These are phyloP conservation scores for Onychostruthus taczanowskii DNA, from an alignment of 2,113 vertebrate species.

Conservation along the genomic window DNA sequence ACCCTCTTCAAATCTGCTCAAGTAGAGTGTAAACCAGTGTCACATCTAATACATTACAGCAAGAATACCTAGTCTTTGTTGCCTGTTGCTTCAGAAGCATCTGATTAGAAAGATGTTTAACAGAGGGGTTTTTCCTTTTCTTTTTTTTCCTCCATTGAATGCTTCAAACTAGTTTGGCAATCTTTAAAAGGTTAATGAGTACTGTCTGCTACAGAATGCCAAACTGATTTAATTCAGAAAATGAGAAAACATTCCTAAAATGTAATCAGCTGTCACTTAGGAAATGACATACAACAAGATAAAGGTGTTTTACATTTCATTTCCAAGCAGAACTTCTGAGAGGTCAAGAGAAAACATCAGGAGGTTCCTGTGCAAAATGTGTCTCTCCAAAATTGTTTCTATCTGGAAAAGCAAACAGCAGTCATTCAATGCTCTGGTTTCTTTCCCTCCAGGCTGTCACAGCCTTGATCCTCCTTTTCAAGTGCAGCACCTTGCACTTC, in stretches of 20 bases:
- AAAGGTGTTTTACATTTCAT: slow-evolving; percentile 5
- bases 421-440: not conserved
- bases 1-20: not conserved
- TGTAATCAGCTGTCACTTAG: slow-evolving; percentile 37
- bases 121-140: not conserved
- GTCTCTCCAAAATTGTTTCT: not conserved
- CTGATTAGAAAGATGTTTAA: not conserved
- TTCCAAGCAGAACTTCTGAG: slow-evolving; percentile 1
- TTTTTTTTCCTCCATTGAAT: not conserved
- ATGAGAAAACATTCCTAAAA: slow-evolving; percentile 50
- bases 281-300: slow-evolving; percentile 13
- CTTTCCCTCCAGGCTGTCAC: not conserved
- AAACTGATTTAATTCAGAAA: slow-evolving; percentile 55
- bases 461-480: not conserved
- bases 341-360: not conserved
- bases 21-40: not conserved
- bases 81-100: slow-evolving; percentile 2
- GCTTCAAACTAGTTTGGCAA: slow-evolving; percentile 2
- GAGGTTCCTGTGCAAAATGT: not conserved
- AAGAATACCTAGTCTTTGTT: not conserved
- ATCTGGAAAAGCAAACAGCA: not conserved
- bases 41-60: not conserved
- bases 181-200: slow-evolving; percentile 59
- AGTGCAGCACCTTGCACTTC: not conserved
- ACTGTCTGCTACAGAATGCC: slow-evolving; percentile 38